Base-by-base conservation (phyloP, 2,113 vertebrate species). In the Pungitius pungitius region DNA sequence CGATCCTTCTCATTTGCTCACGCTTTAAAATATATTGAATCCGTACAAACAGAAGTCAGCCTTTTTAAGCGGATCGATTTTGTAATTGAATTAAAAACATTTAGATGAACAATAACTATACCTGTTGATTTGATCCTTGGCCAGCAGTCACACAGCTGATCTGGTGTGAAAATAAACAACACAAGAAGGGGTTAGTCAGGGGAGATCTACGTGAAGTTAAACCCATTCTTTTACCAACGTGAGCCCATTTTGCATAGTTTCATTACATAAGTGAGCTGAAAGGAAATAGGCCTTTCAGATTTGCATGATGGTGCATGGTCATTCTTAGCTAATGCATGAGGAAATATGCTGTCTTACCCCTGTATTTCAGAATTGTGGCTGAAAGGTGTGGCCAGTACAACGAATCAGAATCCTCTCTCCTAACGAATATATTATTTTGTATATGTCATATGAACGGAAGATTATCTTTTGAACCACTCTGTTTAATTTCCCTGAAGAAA, bases 401-500 rank as follows among this genome's bases (percentile, higher is more conserved):
- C 61, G 49, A 15, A 75, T 39, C 55, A 7, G 18, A 56, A n/a
- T 52, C 11, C 33, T 60, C n/a, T 39, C 3, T 20, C 14, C 8
- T 37, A 15, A 35, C 22, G 2, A 47, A 20, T 15, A 15, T 2
- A 8, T 52, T 40, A 17, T 43, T 22, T 57, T 60, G 6, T 35
- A 3, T 75, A 33, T 52, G 43, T 27, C 4, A 7, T 13, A 22
- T 20, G 10, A 61, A n/a, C 8, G 20, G n/a, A n/a, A n/a, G n/a
- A n/a, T n/a, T n/a, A n/a, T 26, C 39, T 37, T 60, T 22, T 73
- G 10, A 42, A 66, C 20, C 22, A 11, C 63, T 60, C 56, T 42
- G 49, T 80, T 74, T 49, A 24, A 11, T 47, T 49, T 80, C 73
- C 78, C 71, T 39, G 49, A 70, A 80, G 73, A 88, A 86, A 89